phyloP scores from a whole-genome alignment of 2,888 invertebrate genomes.

The Pollenia amentaria region DNA sequence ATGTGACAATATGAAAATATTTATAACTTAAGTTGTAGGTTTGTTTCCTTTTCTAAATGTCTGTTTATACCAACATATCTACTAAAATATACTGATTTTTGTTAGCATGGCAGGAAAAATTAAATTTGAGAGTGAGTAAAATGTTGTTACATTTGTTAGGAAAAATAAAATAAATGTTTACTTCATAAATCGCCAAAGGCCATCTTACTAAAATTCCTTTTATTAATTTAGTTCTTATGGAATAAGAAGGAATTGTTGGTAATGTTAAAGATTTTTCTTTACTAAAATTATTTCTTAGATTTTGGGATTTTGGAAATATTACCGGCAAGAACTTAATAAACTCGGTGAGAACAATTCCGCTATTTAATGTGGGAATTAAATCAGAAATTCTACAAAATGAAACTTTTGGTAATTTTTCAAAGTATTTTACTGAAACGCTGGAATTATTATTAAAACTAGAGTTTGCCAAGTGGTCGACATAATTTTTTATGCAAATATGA shows the following conservation, averaged over 20 bases:
- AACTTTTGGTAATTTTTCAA: too few relatives aligned
- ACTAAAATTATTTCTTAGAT: neutral
- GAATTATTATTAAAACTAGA: too few relatives aligned
- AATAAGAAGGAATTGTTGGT: neutral
- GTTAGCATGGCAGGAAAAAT: neutral
- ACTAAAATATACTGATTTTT: slow-evolving; percentile 21
- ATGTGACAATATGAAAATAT: slow-evolving; percentile 61
- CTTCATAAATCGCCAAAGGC: slow-evolving; percentile 59
- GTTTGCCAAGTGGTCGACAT: too few relatives aligned
- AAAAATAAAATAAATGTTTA: slow-evolving; percentile 51
- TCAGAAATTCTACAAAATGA: too few relatives aligned
- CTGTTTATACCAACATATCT: neutral
- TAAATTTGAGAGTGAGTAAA: neutral
- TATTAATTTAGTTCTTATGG: slow-evolving; percentile 48
- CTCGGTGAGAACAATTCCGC: too few relatives aligned
- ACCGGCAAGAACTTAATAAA: too few relatives aligned
- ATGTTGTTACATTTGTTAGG: neutral
- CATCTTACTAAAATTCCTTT: slow-evolving; percentile 45
- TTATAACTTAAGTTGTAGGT: slow-evolving; percentile 37
- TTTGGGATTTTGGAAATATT: neutral
- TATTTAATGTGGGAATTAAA: too few relatives aligned
- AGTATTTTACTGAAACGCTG: too few relatives aligned
- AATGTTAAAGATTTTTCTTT: neutral
- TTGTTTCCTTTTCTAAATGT: neutral
- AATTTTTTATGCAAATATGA: too few relatives aligned